phyloP scores from a whole-genome alignment of 2,797 vertebrate species.

The Clarias fuscus region DNA sequence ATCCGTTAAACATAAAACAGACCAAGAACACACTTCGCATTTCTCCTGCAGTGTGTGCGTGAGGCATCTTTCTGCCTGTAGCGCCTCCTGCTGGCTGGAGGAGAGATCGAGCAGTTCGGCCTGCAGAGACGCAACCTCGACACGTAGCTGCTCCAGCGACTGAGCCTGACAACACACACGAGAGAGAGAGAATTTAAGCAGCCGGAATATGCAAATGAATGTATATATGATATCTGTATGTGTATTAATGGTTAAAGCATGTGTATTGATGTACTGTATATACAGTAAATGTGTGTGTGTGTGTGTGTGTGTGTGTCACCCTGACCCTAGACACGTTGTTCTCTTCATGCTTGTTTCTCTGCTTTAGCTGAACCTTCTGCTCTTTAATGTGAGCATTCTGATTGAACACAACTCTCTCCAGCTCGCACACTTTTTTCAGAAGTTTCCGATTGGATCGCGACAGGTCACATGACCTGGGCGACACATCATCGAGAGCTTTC shows the following conservation, averaged over 20 bases:
- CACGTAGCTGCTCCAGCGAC: conserved; percentile 65
- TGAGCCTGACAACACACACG: conserved; percentile 58
- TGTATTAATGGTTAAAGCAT: neutral
- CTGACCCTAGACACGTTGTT: conserved; percentile 64
- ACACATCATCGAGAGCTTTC: conserved; percentile 67
- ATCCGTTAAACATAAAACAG: neutral
- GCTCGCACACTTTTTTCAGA: conserved; percentile 58
- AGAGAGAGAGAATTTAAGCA: neutral
- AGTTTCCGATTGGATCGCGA: conserved; percentile 68
- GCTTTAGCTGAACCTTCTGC: conserved; percentile 64
- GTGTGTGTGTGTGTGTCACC: conserved; percentile 53
- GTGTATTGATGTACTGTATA: neutral
- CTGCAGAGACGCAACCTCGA: conserved; percentile 63
- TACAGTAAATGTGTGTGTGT: conserved; percentile 27
- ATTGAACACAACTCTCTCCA: conserved; percentile 61
- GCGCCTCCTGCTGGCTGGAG: conserved; percentile 61
- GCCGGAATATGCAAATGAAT: no score
- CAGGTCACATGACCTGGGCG: conserved; percentile 63
- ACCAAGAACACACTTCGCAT: conserved; percentile 54
- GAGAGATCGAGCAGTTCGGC: conserved; percentile 65
- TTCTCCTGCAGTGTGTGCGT: conserved; percentile 61
- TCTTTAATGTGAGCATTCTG: conserved; percentile 67
- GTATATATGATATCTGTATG: no score
- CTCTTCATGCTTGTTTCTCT: conserved; percentile 33
- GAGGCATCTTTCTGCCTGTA: conserved; percentile 55